Percentiles rank a stretch among this genome's conserved stretches.
phyloP scores from a whole-genome alignment of 2,888 invertebrate species.

The Philopedon plagiatum region DNA sequence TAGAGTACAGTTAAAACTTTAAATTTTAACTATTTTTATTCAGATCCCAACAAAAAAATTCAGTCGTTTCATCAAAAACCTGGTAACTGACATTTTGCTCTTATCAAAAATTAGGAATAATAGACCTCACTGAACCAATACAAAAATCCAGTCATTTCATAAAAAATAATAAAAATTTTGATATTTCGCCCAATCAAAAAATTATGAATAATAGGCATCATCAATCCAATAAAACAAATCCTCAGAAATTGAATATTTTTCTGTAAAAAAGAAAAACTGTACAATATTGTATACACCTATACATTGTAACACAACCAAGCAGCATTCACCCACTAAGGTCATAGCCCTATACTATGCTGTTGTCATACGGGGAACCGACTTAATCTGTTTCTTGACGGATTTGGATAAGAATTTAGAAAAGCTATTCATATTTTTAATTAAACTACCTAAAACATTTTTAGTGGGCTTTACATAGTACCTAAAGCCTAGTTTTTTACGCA shows the following conservation, averaged over 20 bases:
- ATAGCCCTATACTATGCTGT: conserved; percentile 60
- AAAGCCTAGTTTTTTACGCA: conserved; percentile 69
- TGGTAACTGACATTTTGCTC: too few species aligned
- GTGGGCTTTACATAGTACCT: conserved; percentile 70
- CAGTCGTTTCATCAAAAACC: background rate
- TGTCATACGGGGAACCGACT: conserved; percentile 31
- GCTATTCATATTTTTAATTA: conserved; percentile 44
- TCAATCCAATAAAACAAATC: conserved; percentile 41
- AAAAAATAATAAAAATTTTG: background rate
- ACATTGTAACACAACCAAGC: conserved; percentile 57
- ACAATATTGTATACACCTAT: conserved; percentile 60
- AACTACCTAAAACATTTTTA: conserved; percentile 52
- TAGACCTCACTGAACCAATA: too few species aligned
- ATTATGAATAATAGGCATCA: background rate
- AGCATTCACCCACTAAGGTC: conserved; percentile 58
- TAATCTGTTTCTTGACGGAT: conserved; percentile 43
- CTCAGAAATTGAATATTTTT: conserved; percentile 46
- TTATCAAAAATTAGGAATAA: too few species aligned
- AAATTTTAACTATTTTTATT: background rate
- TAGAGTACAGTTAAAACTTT: background rate
- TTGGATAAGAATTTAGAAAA: conserved; percentile 44
- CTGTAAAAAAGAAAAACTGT: conserved; percentile 59
- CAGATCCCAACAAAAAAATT: background rate
- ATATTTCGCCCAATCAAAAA: background rate
- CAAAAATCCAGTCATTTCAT: background rate